A percentile compares a stretch with the other conserved stretches of the same genome.
phyloP scores from a whole-genome alignment of 2,888 invertebrate genomes.

The Nomada ferruginata region DNA sequence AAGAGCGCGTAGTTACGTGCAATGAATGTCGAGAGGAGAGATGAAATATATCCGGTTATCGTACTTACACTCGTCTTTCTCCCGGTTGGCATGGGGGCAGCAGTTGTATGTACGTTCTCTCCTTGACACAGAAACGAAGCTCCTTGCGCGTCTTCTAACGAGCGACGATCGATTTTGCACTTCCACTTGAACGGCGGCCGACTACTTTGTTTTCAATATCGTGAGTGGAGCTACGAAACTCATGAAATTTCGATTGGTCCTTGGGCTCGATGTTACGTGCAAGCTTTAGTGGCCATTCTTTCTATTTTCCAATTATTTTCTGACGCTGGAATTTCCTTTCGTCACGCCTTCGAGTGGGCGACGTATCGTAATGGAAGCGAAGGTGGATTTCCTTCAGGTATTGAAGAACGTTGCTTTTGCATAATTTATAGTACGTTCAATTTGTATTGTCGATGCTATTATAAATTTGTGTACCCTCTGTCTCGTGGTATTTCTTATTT shows the following conservation, averaged over 20 bases:
- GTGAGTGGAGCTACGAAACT: constrained; percentile 21
- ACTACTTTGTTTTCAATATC: constrained; percentile 44
- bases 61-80: constrained; percentile 48
- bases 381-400: not conserved
- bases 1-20: constrained; percentile 66
- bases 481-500: too few relatives aligned
- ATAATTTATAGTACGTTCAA: too few relatives aligned
- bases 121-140: constrained; percentile 44
- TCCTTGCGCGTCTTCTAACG: constrained; percentile 29
- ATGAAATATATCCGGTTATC: constrained; percentile 68
- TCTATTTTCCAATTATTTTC: not conserved
- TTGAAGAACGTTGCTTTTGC: not conserved
- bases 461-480: too few relatives aligned
- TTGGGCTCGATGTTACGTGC: not conserved
- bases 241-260: constrained; percentile 24
- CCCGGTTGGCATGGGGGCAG: constrained; percentile 7
- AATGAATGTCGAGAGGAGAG: constrained; percentile 64
- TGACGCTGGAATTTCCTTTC: too few relatives aligned
- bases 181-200: not conserved
- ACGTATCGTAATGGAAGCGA: not conserved
- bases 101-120: constrained; percentile 4
- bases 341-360: not conserved
- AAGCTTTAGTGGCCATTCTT: not conserved
- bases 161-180: constrained; percentile 39
- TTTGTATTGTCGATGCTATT: too few relatives aligned